Conservation (phyloP, 2,113 vertebrate species). For the Euleptes europaea region DNA sequence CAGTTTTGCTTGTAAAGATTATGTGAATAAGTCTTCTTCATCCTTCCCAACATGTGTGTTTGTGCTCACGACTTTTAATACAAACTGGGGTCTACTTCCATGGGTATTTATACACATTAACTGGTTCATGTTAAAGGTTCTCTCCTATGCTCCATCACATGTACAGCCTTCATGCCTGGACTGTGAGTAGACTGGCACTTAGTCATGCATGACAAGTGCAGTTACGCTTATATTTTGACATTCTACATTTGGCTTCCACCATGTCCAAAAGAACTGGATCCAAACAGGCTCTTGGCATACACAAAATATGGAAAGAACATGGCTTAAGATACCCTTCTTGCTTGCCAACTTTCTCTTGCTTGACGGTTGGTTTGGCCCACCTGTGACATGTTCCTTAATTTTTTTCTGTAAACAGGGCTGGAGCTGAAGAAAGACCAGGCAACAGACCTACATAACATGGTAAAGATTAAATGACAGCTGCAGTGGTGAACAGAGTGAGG, state of each 20-base stretch:
- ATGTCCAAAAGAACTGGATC: neutral
- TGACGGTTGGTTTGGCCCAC: neutral
- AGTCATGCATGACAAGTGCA: neutral
- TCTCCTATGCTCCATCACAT: neutral
- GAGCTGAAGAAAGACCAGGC: neutral
- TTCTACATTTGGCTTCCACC: neutral
- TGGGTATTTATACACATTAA: neutral
- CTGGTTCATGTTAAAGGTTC: neutral
- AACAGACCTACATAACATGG: neutral
- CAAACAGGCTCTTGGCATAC: neutral
- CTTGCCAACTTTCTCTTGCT: neutral
- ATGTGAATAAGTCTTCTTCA: neutral
- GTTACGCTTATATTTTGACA: neutral
- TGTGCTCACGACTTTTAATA: neutral
- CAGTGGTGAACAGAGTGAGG: neutral
- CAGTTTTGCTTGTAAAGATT: neutral
- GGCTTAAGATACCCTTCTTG: neutral
- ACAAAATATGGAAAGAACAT: neutral
- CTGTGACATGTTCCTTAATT: neutral
- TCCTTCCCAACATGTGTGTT: neutral
- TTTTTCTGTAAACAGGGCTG: neutral
- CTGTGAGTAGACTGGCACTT: neutral
- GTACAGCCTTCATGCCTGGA: neutral
- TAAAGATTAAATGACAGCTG: conserved; percentile 16
- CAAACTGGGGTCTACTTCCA: neutral